These are phyloP conservation scores for Mastomys natalensis DNA, from an alignment of 2,113 vertebrate genomes.

Conservation along the genomic window DNA sequence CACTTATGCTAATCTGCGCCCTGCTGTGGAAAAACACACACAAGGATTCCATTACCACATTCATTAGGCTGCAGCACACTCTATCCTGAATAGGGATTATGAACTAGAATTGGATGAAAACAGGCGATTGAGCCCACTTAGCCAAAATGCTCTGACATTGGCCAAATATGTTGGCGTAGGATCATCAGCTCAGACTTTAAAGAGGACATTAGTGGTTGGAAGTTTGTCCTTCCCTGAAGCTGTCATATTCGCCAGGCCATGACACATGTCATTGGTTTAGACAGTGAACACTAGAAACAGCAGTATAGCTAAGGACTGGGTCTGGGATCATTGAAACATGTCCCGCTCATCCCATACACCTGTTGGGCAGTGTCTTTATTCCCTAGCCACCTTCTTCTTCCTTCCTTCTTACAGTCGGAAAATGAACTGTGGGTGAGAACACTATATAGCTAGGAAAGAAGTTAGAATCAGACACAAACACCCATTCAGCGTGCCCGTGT, in stretches of 20 bases:
- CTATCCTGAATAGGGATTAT: conserved; percentile 91
- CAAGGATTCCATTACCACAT: conserved; percentile 94
- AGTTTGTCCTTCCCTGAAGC: not conserved
- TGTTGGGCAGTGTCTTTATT: conserved; percentile 75
- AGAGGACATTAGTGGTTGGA: not conserved
- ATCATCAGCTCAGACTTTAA: conserved; percentile 65
- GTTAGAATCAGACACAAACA: conserved; percentile 84
- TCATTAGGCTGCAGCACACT: conserved; percentile 92
- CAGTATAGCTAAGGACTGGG: not conserved
- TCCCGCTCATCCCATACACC: conserved; percentile 77
- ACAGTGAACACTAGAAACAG: not conserved
- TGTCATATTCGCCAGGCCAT: not conserved
- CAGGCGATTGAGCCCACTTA: conserved; percentile 88
- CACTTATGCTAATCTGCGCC: conserved; percentile 95
- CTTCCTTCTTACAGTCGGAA: conserved; percentile 78
- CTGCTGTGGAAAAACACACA: conserved; percentile 92
- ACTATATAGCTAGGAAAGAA: conserved; percentile 76
- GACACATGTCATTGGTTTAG: not conserved
- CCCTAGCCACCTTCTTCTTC: conserved; percentile 74
- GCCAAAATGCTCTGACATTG: conserved; percentile 86
- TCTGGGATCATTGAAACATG: not conserved
- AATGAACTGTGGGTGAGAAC: conserved; percentile 80
- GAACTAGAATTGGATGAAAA: conserved; percentile 88
- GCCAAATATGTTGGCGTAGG: conserved; percentile 83
- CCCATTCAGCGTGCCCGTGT: conserved; percentile 62